Percentiles rank a stretch among this genome's conserved stretches.
Conservation (phyloP, 1,140 invertebrate genomes). For the Euglossa dilemma region DNA sequence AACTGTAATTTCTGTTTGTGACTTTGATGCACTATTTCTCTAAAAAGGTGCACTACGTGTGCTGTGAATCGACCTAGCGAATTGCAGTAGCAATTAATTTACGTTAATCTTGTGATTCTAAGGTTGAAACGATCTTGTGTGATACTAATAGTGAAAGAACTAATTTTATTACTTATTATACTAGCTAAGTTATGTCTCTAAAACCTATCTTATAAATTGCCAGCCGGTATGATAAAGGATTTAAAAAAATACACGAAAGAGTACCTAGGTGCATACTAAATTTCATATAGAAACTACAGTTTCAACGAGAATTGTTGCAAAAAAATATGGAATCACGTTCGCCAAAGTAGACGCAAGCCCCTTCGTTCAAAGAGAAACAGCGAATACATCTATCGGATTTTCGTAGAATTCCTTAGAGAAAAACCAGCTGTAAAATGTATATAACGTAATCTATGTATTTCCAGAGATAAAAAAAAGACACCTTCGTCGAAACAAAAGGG, state of each 20-base stretch:
- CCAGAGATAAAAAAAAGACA: neutral
- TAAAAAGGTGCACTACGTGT: neutral
- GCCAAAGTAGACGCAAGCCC: conserved; percentile 16
- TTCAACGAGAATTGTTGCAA: neutral
- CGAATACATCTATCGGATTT: neutral
- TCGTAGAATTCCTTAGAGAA: neutral
- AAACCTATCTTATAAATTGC: too few species aligned
- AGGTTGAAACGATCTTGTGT: too few species aligned
- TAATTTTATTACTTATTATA: too few species aligned
- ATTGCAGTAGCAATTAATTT: neutral
- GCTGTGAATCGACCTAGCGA: neutral
- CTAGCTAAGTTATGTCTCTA: too few species aligned
- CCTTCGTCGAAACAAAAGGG: neutral
- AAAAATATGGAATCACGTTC: neutral
- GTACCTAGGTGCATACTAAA: neutral
- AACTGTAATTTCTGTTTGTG: neutral
- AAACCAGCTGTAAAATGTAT: neutral
- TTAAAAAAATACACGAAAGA: neutral
- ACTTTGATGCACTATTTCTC: neutral
- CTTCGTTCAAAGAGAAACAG: too few species aligned
- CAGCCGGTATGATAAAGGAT: too few species aligned
- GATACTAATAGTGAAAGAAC: too few species aligned
- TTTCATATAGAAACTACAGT: neutral
- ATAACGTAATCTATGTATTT: neutral
- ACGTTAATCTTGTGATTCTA: neutral